Percentiles rank a stretch among this genome's conserved stretches.
phyloP scores from a whole-genome alignment of 1,140 invertebrate genomes.

The Musca vetustissima region DNA sequence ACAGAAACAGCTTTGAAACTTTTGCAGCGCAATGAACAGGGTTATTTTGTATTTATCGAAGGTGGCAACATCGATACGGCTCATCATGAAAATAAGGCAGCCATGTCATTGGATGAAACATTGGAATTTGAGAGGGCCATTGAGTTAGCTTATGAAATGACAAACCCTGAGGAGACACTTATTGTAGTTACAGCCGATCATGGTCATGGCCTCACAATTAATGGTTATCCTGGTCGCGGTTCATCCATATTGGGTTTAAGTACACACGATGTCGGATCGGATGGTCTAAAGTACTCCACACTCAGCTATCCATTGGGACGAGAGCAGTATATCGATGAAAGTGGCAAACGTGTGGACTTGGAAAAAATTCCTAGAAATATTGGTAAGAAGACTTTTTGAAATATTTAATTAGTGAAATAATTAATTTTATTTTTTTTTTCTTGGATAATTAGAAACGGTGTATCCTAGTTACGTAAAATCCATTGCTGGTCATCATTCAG shows the following conservation, averaged over 20 bases:
- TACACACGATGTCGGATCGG: constrained; percentile 35
- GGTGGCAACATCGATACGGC: constrained; percentile 73
- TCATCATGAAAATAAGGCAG: constrained; percentile 67
- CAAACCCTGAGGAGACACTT: constrained; percentile 64
- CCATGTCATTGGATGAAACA: constrained; percentile 69
- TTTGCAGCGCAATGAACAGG: constrained; percentile 66
- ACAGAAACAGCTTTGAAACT: constrained; percentile 71
- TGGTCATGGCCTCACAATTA: constrained; percentile 66
- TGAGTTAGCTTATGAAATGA: constrained; percentile 60
- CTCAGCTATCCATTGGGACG: constrained; percentile 68
- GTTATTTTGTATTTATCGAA: constrained; percentile 66
- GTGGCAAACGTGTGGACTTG: constrained; percentile 37
- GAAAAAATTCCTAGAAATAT: not conserved
- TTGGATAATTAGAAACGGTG: no score
- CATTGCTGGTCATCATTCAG: constrained; percentile 63
- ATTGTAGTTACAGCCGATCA: constrained; percentile 73
- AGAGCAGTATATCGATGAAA: constrained; percentile 55
- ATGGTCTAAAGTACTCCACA: constrained; percentile 63
- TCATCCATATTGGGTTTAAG: constrained; percentile 65
- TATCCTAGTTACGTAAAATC: constrained; percentile 57
- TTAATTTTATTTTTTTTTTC: no score
- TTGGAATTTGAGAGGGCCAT: constrained; percentile 69
- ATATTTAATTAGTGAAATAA: no score
- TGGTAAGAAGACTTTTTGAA: no score
- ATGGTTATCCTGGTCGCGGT: constrained; percentile 70